Conservation (phyloP, 1,140 invertebrate genomes). For the Listronotus bonariensis region DNA sequence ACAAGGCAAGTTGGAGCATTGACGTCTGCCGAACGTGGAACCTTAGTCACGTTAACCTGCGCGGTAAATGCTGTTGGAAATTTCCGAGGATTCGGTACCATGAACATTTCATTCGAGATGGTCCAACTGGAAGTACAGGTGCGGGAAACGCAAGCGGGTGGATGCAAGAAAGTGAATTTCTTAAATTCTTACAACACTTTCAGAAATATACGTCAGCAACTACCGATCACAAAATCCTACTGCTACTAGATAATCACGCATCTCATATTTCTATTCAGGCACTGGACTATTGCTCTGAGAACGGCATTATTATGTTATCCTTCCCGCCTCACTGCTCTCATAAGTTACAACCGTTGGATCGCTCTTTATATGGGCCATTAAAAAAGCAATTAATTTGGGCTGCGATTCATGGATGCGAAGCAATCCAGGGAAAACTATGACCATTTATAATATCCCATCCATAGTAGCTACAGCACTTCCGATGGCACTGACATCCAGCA, state of each 20-base stretch:
- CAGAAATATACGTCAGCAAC: too few species aligned
- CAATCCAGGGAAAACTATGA: too few species aligned
- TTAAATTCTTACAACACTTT: too few species aligned
- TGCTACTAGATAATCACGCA: conserved; percentile 34
- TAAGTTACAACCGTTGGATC: conserved; percentile 54
- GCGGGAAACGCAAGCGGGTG: conserved; percentile 42
- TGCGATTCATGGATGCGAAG: too few species aligned
- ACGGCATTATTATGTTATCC: conserved; percentile 49
- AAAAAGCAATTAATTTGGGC: too few species aligned
- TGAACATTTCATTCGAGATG: conserved; percentile 43
- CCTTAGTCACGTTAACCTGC: conserved; percentile 51
- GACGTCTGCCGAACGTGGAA: conserved; percentile 55
- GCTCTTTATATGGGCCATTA: conserved; percentile 46
- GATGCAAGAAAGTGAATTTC: conserved; percentile 8
- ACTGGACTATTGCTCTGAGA: conserved; percentile 45
- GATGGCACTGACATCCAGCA: too few species aligned
- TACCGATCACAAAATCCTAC: neutral
- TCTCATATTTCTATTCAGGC: conserved; percentile 41
- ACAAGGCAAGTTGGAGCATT: conserved; percentile 54
- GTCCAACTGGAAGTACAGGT: neutral
- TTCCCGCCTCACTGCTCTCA: too few species aligned
- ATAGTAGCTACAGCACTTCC: too few species aligned
- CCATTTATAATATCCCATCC: too few species aligned
- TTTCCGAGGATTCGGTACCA: conserved; percentile 52
- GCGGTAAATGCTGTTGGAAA: conserved; percentile 54